These are phyloP conservation scores for Enoplolaimus lenunculus DNA, from an alignment of 2,888 invertebrate species.

Conservation along the genomic window DNA sequence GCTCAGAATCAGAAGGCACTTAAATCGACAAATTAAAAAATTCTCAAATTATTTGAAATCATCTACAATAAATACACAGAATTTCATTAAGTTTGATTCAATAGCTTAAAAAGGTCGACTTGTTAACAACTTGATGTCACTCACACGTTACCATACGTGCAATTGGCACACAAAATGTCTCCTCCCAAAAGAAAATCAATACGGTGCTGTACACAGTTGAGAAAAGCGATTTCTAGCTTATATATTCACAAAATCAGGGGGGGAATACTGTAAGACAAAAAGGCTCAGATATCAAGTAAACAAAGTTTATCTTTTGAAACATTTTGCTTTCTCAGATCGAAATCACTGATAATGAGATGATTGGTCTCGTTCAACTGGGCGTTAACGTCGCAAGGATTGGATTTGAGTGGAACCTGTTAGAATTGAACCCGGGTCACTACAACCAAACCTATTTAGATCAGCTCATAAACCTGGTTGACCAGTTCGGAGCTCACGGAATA, in stretches of 20 bases:
- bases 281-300: no score
- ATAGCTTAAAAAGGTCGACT: no score
- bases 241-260: no score
- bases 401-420: slow-evolving; percentile 5
- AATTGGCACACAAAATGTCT: no score
- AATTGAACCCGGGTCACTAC: background rate
- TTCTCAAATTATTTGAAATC: background rate
- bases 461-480: background rate
- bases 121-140: no score
- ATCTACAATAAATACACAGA: background rate
- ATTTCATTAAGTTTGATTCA: background rate
- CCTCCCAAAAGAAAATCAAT: no score
- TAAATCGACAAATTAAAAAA: background rate
- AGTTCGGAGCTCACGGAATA: background rate
- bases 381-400: slow-evolving; percentile 4
- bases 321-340: slow-evolving; percentile 6
- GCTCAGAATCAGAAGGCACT: background rate
- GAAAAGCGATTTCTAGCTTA: no score
- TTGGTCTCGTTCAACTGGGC: background rate
- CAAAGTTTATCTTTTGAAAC: background rate
- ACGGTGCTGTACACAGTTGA: no score
- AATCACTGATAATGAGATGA: background rate
- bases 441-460: background rate
- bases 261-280: no score
- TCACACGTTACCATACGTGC: no score